These are phyloP conservation scores for Tachysurus fulvidraco DNA, from an alignment of 2,113 vertebrate genomes.

Conservation along the genomic window DNA sequence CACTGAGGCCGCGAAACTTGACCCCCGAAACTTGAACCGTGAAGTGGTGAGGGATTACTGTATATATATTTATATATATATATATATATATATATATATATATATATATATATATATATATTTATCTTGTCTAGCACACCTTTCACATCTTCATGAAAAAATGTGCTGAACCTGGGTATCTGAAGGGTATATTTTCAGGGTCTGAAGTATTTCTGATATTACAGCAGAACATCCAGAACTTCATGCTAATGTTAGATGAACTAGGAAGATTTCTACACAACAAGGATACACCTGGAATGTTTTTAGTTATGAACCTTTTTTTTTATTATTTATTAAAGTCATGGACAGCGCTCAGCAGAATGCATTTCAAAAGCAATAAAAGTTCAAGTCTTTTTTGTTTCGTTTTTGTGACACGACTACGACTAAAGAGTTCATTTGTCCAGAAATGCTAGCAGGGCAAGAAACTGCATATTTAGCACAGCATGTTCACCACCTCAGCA, in stretches of 20 bases:
- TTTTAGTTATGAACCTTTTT: not conserved
- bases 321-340: not conserved
- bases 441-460: conserved; percentile 15
- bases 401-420: not conserved
- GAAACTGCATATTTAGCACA: not conserved
- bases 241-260: not conserved
- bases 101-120: not conserved
- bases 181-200: no score
- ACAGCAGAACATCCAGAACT: not conserved
- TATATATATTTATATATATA: no score
- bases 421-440: conserved; percentile 10
- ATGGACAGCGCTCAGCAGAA: not conserved
- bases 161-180: not conserved
- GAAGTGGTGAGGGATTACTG: no score
- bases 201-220: not conserved
- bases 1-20: no score
- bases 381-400: not conserved
- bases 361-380: not conserved
- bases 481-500: not conserved
- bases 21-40: no score
- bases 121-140: not conserved
- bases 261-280: not conserved
- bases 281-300: not conserved
- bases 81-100: no score
- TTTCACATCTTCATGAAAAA: not conserved